A percentile compares a stretch with the other conserved stretches of the same genome.
Conservation (phyloP, 2,888 invertebrate genomes). For the Mechanitis messenoides region DNA sequence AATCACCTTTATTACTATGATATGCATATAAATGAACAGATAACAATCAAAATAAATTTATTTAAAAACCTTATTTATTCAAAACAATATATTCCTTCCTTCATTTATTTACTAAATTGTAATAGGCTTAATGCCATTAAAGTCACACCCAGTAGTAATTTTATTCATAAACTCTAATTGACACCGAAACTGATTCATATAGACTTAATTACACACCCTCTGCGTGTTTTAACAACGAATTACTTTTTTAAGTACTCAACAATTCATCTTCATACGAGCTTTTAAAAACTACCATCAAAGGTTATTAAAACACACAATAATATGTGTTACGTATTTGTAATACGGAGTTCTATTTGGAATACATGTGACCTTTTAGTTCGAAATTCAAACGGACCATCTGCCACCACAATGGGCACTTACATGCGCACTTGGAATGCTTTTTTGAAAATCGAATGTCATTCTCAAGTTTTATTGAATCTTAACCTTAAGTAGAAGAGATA, state of each 20-base stretch:
- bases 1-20: not conserved
- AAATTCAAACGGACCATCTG: slow-evolving; percentile 63
- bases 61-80: slow-evolving; percentile 19
- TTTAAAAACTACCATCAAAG: slow-evolving; percentile 33
- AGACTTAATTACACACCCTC: slow-evolving; percentile 46
- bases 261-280: slow-evolving; percentile 41
- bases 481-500: slow-evolving; percentile 16
- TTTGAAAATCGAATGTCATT: slow-evolving; percentile 48
- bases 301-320: slow-evolving; percentile 27
- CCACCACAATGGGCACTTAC: slow-evolving; percentile 72
- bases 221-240: slow-evolving; percentile 37
- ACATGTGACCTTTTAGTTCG: slow-evolving; percentile 46
- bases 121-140: slow-evolving; percentile 32
- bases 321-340: slow-evolving; percentile 32
- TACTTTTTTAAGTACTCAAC: slow-evolving; percentile 40
- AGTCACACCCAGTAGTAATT: slow-evolving; percentile 41
- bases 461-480: slow-evolving; percentile 15
- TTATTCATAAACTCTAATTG: slow-evolving; percentile 45
- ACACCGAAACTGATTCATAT: slow-evolving; percentile 47
- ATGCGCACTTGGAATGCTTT: slow-evolving; percentile 62
- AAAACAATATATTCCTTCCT: slow-evolving; percentile 23
- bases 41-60: slow-evolving; percentile 15
- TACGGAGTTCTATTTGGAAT: slow-evolving; percentile 27
- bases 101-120: slow-evolving; percentile 29
- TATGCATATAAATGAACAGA: not conserved